Evolutionary conservation across 2,797 vertebrate species (phyloP).

Genomic region (Tragopan temminckii): DNA sequence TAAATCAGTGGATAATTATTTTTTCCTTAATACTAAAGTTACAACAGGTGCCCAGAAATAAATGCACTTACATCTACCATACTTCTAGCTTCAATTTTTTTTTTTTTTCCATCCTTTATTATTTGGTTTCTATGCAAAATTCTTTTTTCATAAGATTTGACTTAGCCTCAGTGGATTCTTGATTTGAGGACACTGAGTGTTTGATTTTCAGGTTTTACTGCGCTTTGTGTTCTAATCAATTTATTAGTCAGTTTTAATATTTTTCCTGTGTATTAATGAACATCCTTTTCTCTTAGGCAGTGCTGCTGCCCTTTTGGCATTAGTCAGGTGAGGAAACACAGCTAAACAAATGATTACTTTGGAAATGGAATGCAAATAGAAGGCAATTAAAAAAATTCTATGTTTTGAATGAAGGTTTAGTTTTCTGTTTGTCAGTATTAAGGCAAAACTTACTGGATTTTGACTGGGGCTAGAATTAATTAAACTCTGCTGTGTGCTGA

Average conservation of each 20-base stretch:
- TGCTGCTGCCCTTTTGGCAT: neutral
- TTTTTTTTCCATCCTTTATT: neutral
- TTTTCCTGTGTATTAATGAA: neutral
- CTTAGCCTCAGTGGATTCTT: neutral
- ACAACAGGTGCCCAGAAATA: neutral
- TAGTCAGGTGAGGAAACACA: neutral
- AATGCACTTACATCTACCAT: neutral
- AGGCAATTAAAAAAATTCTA: neutral
- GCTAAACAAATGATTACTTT: neutral
- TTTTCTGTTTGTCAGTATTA: neutral
- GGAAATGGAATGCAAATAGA: neutral
- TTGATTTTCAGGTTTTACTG: neutral
- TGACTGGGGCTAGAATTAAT: neutral
- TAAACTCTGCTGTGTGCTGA: neutral
- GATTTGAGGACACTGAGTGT: neutral
- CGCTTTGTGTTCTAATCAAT: neutral
- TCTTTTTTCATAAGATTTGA: neutral
- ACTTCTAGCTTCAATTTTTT: neutral
- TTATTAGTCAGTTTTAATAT: neutral
- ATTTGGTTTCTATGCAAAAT: neutral
- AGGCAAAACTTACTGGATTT: neutral
- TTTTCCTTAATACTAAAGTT: neutral
- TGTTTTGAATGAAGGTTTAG: neutral
- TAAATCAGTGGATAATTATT: neutral
- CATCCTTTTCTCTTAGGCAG: neutral